Evolutionary conservation across 2,797 vertebrate species (phyloP).

Genomic region (Bucorvus abyssinicus): DNA sequence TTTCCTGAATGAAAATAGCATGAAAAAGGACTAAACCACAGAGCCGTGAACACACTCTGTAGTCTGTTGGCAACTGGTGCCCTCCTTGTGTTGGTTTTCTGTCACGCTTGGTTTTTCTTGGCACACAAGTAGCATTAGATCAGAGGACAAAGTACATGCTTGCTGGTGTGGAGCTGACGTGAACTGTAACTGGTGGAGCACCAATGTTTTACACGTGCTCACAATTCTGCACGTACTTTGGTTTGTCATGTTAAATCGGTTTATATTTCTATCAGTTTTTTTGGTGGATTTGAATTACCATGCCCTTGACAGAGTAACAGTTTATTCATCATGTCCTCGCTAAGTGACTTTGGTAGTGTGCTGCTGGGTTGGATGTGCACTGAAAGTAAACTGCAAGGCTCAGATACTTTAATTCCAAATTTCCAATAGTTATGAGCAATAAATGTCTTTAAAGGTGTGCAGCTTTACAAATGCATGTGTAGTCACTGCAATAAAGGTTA

Average conservation of each 20-base stretch:
- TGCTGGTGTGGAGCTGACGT: not conserved
- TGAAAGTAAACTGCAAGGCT: not conserved
- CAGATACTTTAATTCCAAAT: not conserved
- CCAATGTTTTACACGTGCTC: not conserved
- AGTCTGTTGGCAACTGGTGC: not conserved
- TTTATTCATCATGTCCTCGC: not conserved
- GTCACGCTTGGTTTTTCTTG: not conserved
- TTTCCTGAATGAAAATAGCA: not conserved
- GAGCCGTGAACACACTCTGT: not conserved
- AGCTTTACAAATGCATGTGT: not conserved
- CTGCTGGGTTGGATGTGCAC: not conserved
- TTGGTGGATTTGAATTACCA: not conserved
- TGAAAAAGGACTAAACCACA: not conserved
- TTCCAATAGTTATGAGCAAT: not conserved
- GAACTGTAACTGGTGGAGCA: not conserved
- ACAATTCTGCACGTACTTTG: fast-evolving
- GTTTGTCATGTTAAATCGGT: not conserved
- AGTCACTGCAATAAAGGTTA: not conserved
- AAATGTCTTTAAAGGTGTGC: not conserved
- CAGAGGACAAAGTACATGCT: not conserved
- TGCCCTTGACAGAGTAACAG: not conserved
- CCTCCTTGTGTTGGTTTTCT: not conserved
- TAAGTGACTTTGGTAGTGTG: not conserved
- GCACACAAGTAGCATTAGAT: not conserved
- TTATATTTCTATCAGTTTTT: not conserved